Evolutionary conservation across 2,113 vertebrate species (phyloP).

Genomic region (Potamarius usumacintae): DNA sequence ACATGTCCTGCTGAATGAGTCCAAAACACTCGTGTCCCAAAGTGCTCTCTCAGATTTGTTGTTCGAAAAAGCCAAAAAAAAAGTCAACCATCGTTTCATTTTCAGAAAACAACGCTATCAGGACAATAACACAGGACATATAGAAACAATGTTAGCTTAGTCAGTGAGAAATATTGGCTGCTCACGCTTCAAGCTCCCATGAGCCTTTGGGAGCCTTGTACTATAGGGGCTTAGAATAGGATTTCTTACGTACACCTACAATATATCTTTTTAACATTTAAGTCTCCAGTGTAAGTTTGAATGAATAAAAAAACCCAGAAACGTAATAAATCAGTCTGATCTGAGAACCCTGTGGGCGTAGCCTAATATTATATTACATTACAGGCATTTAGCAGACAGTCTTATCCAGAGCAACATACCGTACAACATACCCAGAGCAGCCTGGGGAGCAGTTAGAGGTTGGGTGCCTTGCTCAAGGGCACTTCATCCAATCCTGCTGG

Average conservation of each 20-base stretch:
- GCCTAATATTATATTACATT: neutral
- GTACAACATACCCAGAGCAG: too few relatives aligned
- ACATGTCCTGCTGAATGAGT: neutral
- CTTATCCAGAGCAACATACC: too few relatives aligned
- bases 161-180: neutral
- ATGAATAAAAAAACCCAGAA: neutral
- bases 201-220: neutral
- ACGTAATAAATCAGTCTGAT: neutral
- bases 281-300: neutral
- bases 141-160: neutral
- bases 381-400: too few relatives aligned
- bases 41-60: neutral
- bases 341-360: neutral
- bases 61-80: too few relatives aligned
- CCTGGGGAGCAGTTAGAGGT: too few relatives aligned
- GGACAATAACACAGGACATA: neutral
- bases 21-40: neutral
- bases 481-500: too few relatives aligned
- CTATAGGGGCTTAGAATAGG: neutral
- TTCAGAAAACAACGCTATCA: neutral
- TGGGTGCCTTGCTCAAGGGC: too few relatives aligned
- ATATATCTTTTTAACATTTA: too few relatives aligned
- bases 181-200: neutral
- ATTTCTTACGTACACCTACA: neutral
- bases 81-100: too few relatives aligned